phyloP scores from a whole-genome alignment of 2,888 invertebrate species.

The Caenorhabditis parvicauda region DNA sequence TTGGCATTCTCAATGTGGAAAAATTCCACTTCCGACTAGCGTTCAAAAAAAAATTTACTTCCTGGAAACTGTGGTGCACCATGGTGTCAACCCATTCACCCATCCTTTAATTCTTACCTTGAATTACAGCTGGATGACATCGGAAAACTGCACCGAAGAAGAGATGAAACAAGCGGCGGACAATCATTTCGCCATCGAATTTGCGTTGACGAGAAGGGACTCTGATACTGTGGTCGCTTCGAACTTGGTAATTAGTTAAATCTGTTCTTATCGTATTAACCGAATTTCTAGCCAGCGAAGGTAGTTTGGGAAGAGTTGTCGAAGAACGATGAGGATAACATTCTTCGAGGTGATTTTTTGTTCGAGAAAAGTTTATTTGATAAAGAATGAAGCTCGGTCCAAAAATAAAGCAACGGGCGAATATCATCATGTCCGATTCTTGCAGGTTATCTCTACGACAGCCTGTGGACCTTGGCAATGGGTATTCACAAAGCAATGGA shows the following conservation, averaged over 20 bases:
- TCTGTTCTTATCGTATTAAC: too few relatives aligned
- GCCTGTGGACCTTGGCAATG: slow-evolving; percentile 93
- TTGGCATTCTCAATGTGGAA: too few relatives aligned
- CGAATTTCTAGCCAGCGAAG: slow-evolving; percentile 27
- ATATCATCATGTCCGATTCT: neutral
- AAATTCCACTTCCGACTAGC: too few relatives aligned
- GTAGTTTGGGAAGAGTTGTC: slow-evolving; percentile 30
- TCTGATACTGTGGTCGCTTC: slow-evolving; percentile 28
- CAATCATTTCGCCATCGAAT: slow-evolving; percentile 72
- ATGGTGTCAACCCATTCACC: neutral
- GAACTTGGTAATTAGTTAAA: slow-evolving; percentile 42
- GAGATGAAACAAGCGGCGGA: slow-evolving; percentile 11
- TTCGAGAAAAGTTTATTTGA: too few relatives aligned
- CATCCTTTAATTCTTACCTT: neutral
- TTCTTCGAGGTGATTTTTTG: too few relatives aligned
- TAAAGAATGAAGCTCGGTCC: too few relatives aligned
- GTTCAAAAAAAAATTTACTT: too few relatives aligned
- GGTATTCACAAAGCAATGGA: slow-evolving; percentile 70
- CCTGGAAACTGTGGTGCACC: too few relatives aligned
- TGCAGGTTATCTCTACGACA: slow-evolving; percentile 86
- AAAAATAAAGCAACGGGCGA: too few relatives aligned
- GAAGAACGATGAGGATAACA: neutral
- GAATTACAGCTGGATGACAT: slow-evolving; percentile 17
- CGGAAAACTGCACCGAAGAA: slow-evolving; percentile 20
- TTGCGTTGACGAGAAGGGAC: slow-evolving; percentile 47